phyloP scores from a whole-genome alignment of 2,888 invertebrate genomes.

The Cepaea hortensis region DNA sequence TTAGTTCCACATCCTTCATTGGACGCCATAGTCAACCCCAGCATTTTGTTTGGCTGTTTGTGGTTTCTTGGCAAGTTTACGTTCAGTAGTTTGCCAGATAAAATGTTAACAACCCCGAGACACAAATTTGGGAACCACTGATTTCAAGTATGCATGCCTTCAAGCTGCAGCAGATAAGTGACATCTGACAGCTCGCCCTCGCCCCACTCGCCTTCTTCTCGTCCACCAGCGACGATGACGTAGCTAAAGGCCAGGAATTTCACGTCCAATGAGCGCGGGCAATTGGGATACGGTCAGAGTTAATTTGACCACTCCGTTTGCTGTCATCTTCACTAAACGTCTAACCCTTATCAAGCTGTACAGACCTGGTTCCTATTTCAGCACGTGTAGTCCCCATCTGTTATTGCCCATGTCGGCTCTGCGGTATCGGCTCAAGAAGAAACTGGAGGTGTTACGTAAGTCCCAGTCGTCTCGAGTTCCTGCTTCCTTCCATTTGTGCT shows the following conservation, averaged over 20 bases:
- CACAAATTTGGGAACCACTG: too few species aligned
- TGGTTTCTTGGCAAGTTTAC: too few species aligned
- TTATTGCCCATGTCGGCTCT: slow-evolving; percentile 8
- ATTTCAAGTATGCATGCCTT: too few species aligned
- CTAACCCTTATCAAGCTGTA: background rate
- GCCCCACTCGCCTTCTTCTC: background rate
- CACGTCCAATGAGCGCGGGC: background rate
- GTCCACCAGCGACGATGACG: background rate
- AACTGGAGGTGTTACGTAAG: background rate
- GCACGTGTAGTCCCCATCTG: slow-evolving; percentile 8
- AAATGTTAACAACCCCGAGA: too few species aligned
- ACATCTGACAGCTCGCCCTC: background rate
- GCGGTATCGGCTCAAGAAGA: too few species aligned
- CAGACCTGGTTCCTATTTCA: slow-evolving; percentile 14
- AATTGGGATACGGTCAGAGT: background rate
- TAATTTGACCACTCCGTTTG: slow-evolving; percentile 12
- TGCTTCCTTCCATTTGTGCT: background rate
- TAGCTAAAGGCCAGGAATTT: background rate
- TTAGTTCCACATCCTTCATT: too few species aligned
- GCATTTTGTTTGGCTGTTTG: too few species aligned
- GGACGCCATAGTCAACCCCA: too few species aligned
- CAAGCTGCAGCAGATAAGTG: background rate
- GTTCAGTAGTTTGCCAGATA: too few species aligned
- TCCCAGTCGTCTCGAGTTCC: background rate
- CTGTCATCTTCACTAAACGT: slow-evolving; percentile 15